Evolutionary conservation across 1,140 invertebrate species (phyloP).

Genomic region (Samia ricini): DNA sequence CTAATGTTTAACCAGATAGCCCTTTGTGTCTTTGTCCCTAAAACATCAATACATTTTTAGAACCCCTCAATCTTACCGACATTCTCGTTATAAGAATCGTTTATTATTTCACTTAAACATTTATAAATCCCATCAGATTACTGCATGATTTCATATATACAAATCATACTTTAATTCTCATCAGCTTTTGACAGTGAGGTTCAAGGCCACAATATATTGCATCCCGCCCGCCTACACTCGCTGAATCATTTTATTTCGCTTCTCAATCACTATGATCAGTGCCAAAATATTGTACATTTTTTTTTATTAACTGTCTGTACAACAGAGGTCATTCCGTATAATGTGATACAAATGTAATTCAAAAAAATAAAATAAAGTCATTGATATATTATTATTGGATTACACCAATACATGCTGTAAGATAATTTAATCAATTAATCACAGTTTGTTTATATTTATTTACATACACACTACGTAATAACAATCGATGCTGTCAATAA

Average conservation of each 20-base stretch:
- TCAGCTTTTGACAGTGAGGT: conserved; percentile 23
- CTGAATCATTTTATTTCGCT: conserved; percentile 51
- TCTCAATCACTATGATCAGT: conserved; percentile 38
- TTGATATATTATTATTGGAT: background rate
- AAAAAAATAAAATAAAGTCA: background rate
- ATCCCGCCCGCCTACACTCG: conserved; percentile 44
- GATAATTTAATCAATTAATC: background rate
- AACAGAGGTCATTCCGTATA: background rate
- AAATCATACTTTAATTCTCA: conserved; percentile 1
- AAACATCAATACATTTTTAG: background rate
- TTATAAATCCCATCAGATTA: background rate
- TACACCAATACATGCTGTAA: background rate
- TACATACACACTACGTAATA: background rate
- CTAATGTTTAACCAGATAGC: background rate
- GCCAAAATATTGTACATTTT: conserved; percentile 37
- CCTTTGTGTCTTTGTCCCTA: background rate
- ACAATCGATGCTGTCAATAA: background rate
- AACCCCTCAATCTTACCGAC: background rate
- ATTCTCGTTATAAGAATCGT: too few relatives aligned
- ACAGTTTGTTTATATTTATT: background rate
- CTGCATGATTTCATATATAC: background rate
- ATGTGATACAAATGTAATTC: background rate
- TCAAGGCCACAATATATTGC: conserved; percentile 52
- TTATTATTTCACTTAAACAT: background rate
- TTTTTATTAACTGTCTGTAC: conserved; percentile 12